These are phyloP conservation scores for Sebastes schlegelii DNA, from an alignment of 2,113 vertebrate genomes.

Conservation along the genomic window DNA sequence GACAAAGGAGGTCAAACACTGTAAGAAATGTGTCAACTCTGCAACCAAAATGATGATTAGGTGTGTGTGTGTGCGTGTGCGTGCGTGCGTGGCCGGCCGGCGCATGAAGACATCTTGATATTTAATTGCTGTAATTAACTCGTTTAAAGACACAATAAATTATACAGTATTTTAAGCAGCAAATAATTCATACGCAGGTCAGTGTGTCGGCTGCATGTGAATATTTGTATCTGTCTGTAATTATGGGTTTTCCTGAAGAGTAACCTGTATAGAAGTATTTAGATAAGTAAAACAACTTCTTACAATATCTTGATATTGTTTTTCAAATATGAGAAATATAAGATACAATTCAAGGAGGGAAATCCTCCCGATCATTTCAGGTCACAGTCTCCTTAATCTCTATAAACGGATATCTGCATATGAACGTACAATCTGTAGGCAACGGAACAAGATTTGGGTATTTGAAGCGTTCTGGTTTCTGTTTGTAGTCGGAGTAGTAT, in stretches of 20 bases:
- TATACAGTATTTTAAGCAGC: conserved; percentile 19
- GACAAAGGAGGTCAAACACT: conserved; percentile 65
- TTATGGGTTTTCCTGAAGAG: neutral
- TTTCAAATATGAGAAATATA: too few species aligned
- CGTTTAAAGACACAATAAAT: conserved; percentile 30
- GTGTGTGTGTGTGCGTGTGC: conserved; percentile 26
- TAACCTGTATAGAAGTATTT: neutral
- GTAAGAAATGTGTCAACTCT: conserved; percentile 58
- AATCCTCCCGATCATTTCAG: too few species aligned
- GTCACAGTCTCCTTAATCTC: too few species aligned
- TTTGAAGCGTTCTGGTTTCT: too few species aligned
- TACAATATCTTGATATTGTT: too few species aligned
- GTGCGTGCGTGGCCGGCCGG: conserved; percentile 3
- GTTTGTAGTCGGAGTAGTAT: too few species aligned
- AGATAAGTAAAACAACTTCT: too few species aligned
- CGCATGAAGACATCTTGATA: conserved; percentile 26
- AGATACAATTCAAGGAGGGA: too few species aligned
- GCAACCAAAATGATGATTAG: conserved; percentile 38
- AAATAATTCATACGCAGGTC: conserved; percentile 19
- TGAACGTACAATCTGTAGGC: too few species aligned
- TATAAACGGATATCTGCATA: too few species aligned
- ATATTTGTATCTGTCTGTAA: neutral
- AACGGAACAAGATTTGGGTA: too few species aligned
- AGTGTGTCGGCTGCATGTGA: conserved; percentile 15
- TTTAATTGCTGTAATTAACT: conserved; percentile 43